These are phyloP conservation scores for Seriola dumerili DNA, from an alignment of 2,113 vertebrate genomes.

Conservation along the genomic window DNA sequence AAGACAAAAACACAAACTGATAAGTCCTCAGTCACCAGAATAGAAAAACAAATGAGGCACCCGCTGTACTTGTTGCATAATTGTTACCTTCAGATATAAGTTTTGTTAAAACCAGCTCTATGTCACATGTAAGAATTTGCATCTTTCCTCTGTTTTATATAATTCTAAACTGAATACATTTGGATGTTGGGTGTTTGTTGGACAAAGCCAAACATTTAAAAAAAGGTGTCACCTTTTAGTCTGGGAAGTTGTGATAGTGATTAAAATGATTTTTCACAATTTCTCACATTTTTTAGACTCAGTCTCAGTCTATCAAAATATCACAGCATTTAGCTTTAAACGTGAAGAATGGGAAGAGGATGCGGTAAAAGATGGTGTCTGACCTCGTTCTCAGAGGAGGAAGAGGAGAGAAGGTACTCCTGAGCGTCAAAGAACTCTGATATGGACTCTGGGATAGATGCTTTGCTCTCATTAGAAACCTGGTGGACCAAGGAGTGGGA, in stretches of 20 bases:
- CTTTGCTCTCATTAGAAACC: conserved; percentile 92
- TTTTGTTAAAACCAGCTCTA: too few species aligned
- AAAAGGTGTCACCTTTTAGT: neutral
- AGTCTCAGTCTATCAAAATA: neutral
- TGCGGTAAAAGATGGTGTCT: neutral
- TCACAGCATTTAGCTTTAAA: conserved; percentile 6
- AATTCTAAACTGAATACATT: too few species aligned
- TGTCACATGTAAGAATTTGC: too few species aligned
- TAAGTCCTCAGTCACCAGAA: neutral
- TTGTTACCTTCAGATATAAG: neutral
- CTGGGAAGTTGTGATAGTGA: neutral
- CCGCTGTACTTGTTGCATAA: neutral
- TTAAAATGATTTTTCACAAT: neutral
- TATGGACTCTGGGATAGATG: conserved; percentile 94
- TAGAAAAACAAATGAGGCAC: neutral
- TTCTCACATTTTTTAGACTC: neutral
- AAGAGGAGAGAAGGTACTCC: conserved; percentile 95
- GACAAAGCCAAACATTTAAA: neutral
- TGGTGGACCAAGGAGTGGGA: conserved; percentile 92
- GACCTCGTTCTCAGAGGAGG: conserved; percentile 99
- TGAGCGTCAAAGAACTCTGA: conserved; percentile 98
- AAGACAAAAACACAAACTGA: neutral
- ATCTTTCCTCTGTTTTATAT: too few species aligned
- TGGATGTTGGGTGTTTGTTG: too few species aligned
- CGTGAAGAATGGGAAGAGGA: neutral